Percentiles rank a stretch among this genome's conserved stretches.
Conservation (phyloP, 2,888 invertebrate species). For the Oasisia sp. region DNA sequence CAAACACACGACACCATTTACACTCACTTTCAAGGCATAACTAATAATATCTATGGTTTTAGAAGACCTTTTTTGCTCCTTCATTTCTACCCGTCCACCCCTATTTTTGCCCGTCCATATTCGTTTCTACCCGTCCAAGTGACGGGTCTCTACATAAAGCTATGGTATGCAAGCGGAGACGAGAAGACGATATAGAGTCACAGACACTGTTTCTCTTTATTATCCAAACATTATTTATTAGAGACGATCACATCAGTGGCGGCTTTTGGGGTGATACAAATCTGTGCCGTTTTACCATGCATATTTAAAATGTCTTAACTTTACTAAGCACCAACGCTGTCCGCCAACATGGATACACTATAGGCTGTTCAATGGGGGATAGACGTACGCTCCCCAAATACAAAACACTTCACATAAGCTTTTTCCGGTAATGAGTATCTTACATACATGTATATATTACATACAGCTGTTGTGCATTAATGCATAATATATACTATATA, state of each 20-base stretch:
- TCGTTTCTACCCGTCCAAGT: no score
- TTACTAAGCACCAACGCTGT: not conserved
- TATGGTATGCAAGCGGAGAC: no score
- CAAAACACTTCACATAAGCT: not conserved
- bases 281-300: not conserved
- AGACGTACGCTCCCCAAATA: not conserved
- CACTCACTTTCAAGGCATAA: no score
- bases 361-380: not conserved
- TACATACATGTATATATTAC: constrained; percentile 10
- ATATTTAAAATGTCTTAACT: not conserved
- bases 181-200: not conserved
- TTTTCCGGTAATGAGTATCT: not conserved
- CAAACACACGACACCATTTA: no score
- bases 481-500: no score
- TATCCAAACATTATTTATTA: constrained; percentile 13
- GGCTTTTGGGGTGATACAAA: not conserved
- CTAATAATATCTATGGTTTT: no score
- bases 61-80: no score
- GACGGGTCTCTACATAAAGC: no score
- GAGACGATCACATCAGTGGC: not conserved
- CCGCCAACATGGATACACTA: not conserved
- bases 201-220: not conserved
- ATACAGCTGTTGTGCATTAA: not conserved
- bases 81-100: no score
- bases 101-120: no score